These are phyloP conservation scores for Andricus grossulariae DNA, from an alignment of 1,140 invertebrate genomes.

Conservation along the genomic window DNA sequence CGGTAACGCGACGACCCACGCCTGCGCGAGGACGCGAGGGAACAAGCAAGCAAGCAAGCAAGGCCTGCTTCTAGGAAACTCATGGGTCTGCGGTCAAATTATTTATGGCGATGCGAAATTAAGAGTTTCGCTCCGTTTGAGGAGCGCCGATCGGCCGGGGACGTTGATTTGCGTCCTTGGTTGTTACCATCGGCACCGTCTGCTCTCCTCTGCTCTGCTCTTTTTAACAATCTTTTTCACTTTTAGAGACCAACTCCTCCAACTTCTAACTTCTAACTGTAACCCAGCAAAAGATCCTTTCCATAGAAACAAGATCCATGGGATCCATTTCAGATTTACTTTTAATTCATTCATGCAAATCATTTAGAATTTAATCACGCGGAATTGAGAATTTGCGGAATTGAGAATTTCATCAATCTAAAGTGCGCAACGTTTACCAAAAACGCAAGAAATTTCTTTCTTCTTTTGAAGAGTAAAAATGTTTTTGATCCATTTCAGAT, in stretches of 20 bases:
- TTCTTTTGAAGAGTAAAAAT: no score
- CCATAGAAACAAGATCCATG: neutral
- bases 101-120: constrained; percentile 75
- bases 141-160: constrained; percentile 58
- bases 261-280: no score
- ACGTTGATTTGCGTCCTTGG: constrained; percentile 59
- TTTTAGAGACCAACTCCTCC: constrained; percentile 31
- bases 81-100: constrained; percentile 71
- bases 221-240: constrained; percentile 29
- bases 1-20: constrained; percentile 23
- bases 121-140: constrained; percentile 72
- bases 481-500: constrained; percentile 27
- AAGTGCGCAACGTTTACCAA: no score
- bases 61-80: constrained; percentile 69
- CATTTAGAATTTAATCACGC: no score
- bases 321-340: constrained; percentile 37
- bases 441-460: no score
- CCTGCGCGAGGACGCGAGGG: neutral
- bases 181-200: constrained; percentile 43
- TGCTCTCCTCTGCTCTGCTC: constrained; percentile 12
- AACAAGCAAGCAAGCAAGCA: constrained; percentile 36
- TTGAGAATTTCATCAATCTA: no score
- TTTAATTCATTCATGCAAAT: neutral
- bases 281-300: no score
- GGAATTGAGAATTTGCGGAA: no score